Evolutionary conservation across 2,888 invertebrate genomes (phyloP).

Genomic region (Cephus pygmeus): DNA sequence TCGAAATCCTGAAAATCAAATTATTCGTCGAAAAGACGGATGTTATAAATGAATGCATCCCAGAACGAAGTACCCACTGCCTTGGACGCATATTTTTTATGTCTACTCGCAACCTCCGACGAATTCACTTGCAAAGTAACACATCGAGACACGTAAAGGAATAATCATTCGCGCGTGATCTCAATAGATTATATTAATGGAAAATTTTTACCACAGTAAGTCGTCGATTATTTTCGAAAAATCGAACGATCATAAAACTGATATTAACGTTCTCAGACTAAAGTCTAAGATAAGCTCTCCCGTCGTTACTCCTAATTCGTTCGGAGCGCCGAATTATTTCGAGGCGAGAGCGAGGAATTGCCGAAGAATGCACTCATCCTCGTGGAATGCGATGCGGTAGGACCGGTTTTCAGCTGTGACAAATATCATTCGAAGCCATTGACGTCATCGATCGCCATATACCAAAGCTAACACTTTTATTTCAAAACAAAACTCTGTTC

Average conservation of each 20-base stretch:
- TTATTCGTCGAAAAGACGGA: neutral
- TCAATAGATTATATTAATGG: neutral
- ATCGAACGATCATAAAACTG: too few species aligned
- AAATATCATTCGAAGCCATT: slow-evolving; percentile 13
- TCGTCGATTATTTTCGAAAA: neutral
- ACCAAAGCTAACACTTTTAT: neutral
- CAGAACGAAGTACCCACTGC: neutral
- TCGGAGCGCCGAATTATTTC: neutral
- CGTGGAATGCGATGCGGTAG: slow-evolving; percentile 27
- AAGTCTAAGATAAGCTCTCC: neutral
- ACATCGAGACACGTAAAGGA: neutral
- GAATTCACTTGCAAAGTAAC: neutral
- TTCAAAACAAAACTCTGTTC: neutral
- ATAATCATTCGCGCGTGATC: neutral
- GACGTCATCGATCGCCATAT: slow-evolving; percentile 22
- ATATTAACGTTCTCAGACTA: neutral
- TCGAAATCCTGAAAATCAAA: neutral
- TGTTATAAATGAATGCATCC: neutral
- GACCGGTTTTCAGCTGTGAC: slow-evolving; percentile 28
- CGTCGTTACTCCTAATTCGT: neutral
- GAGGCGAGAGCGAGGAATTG: neutral
- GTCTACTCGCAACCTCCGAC: neutral
- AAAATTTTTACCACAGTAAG: neutral
- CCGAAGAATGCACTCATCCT: slow-evolving; percentile 21
- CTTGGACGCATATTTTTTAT: neutral